phyloP scores from a whole-genome alignment of 2,797 vertebrate species.

The Gadopsis bispinosus region DNA sequence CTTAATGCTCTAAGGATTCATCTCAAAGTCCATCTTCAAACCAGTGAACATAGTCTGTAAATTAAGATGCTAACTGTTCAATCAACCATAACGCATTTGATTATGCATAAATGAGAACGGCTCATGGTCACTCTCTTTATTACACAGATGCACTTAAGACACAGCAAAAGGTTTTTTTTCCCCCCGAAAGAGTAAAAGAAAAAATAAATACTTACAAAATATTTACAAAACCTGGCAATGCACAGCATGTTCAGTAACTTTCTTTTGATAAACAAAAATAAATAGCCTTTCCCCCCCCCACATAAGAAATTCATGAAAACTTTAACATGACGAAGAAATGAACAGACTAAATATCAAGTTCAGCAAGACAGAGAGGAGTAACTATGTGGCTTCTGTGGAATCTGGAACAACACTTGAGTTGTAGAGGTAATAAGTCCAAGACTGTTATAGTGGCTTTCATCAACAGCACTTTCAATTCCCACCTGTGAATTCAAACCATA shows the following conservation, averaged over 20 bases:
- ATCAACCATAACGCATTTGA: neutral
- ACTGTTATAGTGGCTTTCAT: conserved; percentile 50
- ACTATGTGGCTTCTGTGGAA: conserved; percentile 45
- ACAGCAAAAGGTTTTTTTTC: conserved; percentile 73
- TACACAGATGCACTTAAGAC: conserved; percentile 84
- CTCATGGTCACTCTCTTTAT: conserved; percentile 81
- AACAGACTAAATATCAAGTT: conserved; percentile 64
- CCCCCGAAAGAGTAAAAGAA: conserved; percentile 75
- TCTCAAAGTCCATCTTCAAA: neutral
- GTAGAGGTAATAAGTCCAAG: conserved; percentile 47
- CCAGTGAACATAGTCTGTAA: neutral
- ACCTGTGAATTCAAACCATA: conserved; percentile 31
- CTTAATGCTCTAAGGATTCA: neutral
- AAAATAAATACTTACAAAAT: conserved; percentile 83
- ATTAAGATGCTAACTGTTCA: neutral
- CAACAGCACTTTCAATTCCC: conserved; percentile 24
- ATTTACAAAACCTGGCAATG: conserved; percentile 88
- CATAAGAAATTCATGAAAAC: conserved; percentile 80
- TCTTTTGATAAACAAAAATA: conserved; percentile 86
- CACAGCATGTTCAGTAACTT: conserved; percentile 88
- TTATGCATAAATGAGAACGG: conserved; percentile 34
- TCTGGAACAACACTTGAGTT: conserved; percentile 45
- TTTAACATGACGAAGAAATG: conserved; percentile 73
- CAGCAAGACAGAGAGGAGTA: conserved; percentile 58
- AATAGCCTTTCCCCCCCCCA: conserved; percentile 82